These are phyloP conservation scores for Rhagonycha fulva DNA, from an alignment of 2,888 invertebrate species.

Conservation along the genomic window DNA sequence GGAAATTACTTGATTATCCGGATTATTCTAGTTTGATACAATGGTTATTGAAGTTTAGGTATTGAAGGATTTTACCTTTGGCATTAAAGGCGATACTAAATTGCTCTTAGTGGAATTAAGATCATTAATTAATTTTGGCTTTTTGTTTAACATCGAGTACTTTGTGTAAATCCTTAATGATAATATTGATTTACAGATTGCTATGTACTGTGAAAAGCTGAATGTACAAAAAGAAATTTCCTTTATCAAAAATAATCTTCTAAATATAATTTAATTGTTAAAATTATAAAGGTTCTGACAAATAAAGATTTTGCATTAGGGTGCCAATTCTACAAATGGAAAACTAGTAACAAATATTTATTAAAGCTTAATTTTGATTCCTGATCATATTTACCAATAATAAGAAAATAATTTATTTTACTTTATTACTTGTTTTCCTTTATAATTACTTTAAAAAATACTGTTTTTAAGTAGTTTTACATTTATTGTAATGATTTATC, in stretches of 20 bases:
- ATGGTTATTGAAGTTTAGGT: neutral
- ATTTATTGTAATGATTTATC: no score
- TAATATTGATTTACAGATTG: neutral
- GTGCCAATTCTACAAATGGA: no score
- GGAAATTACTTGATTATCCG: neutral
- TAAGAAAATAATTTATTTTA: no score
- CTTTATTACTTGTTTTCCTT: no score
- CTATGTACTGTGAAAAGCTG: neutral
- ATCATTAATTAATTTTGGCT: neutral
- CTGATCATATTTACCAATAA: no score
- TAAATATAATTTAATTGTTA: no score
- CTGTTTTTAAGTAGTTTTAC: no score
- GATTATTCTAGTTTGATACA: neutral
- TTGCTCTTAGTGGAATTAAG: neutral
- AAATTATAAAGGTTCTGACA: no score
- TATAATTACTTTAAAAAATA: no score
- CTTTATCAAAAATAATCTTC: neutral
- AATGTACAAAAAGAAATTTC: neutral
- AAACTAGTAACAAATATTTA: no score
- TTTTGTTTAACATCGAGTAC: neutral
- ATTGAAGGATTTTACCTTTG: neutral
- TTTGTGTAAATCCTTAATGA: neutral
- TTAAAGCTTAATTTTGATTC: no score
- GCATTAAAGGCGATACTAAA: neutral
- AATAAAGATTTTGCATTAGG: no score